phyloP scores from a whole-genome alignment of 2,888 invertebrate species.

The Saturnia pavonia region DNA sequence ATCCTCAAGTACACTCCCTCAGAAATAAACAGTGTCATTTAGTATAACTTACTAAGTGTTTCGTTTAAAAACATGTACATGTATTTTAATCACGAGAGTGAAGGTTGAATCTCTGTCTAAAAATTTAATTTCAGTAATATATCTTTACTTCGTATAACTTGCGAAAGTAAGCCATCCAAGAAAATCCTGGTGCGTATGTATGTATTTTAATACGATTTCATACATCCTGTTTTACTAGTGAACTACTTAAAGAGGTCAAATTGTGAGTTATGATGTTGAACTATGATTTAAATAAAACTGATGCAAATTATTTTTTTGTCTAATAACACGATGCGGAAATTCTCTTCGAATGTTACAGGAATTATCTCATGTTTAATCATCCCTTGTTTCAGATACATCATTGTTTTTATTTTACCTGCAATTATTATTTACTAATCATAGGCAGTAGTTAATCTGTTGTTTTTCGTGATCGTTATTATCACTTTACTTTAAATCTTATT shows the following conservation, averaged over 20 bases:
- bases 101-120: no score
- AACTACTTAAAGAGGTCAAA: constrained; percentile 10
- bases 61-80: no score
- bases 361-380: neutral
- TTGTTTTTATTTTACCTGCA: neutral
- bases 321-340: neutral
- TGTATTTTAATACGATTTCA: constrained; percentile 9
- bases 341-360: neutral
- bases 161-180: neutral
- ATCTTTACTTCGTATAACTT: neutral
- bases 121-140: neutral
- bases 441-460: neutral
- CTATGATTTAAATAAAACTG: constrained; percentile 1
- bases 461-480: no score
- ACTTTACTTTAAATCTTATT: no score
- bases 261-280: constrained; percentile 12
- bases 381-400: neutral
- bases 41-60: no score
- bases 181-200: neutral
- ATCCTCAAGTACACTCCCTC: no score
- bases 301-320: neutral
- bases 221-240: constrained; percentile 8
- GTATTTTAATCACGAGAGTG: no score
- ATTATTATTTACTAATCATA: neutral
- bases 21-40: no score